Base-by-base conservation (phyloP, 2,113 vertebrate species). In the Calypte anna region DNA sequence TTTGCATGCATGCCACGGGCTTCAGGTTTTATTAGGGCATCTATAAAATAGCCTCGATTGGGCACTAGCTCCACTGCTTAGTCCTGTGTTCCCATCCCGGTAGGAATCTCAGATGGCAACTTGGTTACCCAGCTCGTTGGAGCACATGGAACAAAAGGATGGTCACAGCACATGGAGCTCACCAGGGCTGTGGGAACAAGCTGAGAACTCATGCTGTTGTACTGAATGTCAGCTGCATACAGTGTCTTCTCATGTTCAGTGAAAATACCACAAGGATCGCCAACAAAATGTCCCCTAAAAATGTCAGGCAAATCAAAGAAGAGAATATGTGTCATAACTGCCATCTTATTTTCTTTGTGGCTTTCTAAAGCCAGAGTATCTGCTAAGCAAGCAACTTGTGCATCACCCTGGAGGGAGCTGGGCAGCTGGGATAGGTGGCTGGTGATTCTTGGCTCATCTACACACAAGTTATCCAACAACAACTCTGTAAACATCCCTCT, bases 211-310 rank as follows among this genome's bases (percentile, higher is more conserved):
- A n/a, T 43, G 85, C 90, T 90, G 95, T 44, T 86, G 75, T 72
- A 14, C 61, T 72, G 85, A 92, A 93, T 68, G 88, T 82, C 93
- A 91, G 50, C 54, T 7, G 19, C 75, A 44, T 50, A 53, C 57
- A 27, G 24, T 14, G 33, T 64, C 91, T 93, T 88, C 66, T 62
- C 44, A 12, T 64, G 44, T 59, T 85, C 75, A 48, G 68, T 46
- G 59, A 76, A 93, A 93, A 85, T 51, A 46, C 44, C 76, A 72
- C 69, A 59, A 88, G 85, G 80, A 82, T 43, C 80, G 79, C 59
- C 86, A 90, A 88, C 77, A 85, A 93, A 93, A 75, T 1, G 50
- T 87, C 88, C 94, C 68, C 85, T 67, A 84, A 77, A 95, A 94
- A 93, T 61, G 83, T 64, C 83, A 93, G 76, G 79, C 73, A 66